phyloP scores from a whole-genome alignment of 2,113 vertebrate species.

The Macaca nemestrina region DNA sequence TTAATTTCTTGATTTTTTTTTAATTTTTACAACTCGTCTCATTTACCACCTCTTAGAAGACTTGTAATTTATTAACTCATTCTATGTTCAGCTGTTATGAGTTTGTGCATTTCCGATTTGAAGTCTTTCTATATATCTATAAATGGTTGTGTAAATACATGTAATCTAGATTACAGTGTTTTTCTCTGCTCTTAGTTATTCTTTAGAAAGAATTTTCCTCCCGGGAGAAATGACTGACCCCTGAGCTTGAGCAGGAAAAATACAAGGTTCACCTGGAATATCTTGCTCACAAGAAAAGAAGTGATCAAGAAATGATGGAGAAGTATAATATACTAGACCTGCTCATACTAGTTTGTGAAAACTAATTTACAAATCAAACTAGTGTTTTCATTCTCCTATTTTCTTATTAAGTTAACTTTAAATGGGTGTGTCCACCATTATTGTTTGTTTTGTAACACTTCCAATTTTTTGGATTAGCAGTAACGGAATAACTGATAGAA shows the following conservation, averaged over 20 bases:
- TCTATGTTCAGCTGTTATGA: neutral
- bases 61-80: neutral
- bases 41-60: neutral
- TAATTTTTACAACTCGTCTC: neutral
- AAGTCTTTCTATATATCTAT: neutral
- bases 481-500: neutral
- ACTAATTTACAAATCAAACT: neutral
- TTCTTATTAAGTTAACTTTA: neutral
- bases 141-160: neutral
- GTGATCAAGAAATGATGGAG: neutral
- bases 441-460: neutral
- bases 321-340: neutral
- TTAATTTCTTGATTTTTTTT: neutral
- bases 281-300: neutral
- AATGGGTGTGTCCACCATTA: neutral
- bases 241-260: neutral
- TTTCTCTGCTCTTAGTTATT: neutral
- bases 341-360: neutral
- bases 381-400: neutral
- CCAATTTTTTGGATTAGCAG: neutral
- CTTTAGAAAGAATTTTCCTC: neutral
- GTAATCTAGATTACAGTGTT: neutral
- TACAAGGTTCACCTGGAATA: neutral
- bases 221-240: neutral
- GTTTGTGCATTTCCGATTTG: neutral